A percentile compares a stretch with the other conserved stretches of the same genome.
Conservation (phyloP, 2,797 vertebrate genomes). For the Coregonus suidteri region DNA sequence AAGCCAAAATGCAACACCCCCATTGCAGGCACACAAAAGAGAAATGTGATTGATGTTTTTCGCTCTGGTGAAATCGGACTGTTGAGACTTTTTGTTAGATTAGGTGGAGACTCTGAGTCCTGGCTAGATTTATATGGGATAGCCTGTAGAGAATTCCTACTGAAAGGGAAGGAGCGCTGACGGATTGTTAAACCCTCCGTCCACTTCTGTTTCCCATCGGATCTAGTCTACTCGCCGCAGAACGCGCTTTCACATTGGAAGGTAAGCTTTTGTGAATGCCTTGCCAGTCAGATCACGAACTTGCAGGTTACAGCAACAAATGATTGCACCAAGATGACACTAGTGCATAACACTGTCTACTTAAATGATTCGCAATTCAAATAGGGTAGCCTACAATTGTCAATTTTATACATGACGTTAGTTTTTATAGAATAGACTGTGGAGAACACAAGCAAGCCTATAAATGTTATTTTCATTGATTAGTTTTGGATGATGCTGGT, state of each 20-base stretch:
- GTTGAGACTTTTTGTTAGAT: constrained; percentile 18
- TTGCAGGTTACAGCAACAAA: constrained; percentile 49
- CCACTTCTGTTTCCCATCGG: constrained; percentile 14
- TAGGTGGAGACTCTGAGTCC: background rate
- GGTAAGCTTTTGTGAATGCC: constrained; percentile 48
- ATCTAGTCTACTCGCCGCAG: constrained; percentile 27
- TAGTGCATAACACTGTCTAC: constrained; percentile 27
- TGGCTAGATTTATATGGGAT: constrained; percentile 11
- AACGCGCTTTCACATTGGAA: constrained; percentile 49
- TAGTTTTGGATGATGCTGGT: background rate
- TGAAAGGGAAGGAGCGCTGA: background rate
- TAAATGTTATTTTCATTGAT: background rate
- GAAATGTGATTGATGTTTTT: background rate
- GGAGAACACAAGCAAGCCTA: background rate
- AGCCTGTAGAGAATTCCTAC: constrained; percentile 2
- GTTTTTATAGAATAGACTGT: background rate
- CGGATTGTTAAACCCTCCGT: constrained; percentile 9
- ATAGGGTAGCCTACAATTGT: background rate
- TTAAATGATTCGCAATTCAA: background rate
- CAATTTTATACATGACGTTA: background rate
- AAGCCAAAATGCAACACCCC: constrained; percentile 29
- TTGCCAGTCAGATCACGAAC: constrained; percentile 63
- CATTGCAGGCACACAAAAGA: constrained; percentile 25
- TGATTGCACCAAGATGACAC: constrained; percentile 55
- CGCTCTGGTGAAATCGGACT: constrained; percentile 8